phyloP scores from a whole-genome alignment of 2,888 invertebrate species.

The Agonopterix subpropinquella region DNA sequence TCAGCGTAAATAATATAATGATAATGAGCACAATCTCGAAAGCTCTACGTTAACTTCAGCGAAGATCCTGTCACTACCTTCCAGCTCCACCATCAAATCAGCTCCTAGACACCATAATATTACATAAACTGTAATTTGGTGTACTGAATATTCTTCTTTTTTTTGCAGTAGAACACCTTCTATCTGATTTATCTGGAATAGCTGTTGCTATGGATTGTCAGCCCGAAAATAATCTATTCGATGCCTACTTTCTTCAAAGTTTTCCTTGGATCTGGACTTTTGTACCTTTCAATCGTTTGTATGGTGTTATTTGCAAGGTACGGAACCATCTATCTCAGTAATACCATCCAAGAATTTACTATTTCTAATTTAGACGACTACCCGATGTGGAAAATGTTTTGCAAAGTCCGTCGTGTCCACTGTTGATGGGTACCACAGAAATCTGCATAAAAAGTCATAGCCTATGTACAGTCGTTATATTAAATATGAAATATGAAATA shows the following conservation, averaged over 20 bases:
- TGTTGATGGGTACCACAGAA: no score
- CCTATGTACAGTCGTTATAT: no score
- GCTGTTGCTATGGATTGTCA: conserved; percentile 32
- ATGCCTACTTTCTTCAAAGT: conserved; percentile 23
- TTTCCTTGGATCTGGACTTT: conserved; percentile 33
- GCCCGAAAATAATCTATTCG: conserved; percentile 20
- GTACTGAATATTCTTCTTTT: background rate
- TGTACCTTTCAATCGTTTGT: conserved; percentile 26
- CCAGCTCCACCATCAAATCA: no score
- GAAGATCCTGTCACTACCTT: no score
- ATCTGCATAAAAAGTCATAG: no score
- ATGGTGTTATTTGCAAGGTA: conserved; percentile 19
- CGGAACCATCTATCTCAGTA: background rate
- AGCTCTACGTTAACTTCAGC: no score
- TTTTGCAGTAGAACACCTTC: conserved; percentile 42
- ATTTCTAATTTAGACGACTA: background rate
- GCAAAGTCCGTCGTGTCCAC: no score
- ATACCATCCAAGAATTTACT: background rate
- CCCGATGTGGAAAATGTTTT: no score
- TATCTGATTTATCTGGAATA: conserved; percentile 30
- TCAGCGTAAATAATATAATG: no score
- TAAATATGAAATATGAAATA: no score
- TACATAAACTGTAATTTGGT: background rate
- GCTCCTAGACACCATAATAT: no score
- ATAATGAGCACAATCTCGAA: no score